Base-by-base conservation (phyloP, 2,113 vertebrate genomes). In the Corydoras maculifer region DNA sequence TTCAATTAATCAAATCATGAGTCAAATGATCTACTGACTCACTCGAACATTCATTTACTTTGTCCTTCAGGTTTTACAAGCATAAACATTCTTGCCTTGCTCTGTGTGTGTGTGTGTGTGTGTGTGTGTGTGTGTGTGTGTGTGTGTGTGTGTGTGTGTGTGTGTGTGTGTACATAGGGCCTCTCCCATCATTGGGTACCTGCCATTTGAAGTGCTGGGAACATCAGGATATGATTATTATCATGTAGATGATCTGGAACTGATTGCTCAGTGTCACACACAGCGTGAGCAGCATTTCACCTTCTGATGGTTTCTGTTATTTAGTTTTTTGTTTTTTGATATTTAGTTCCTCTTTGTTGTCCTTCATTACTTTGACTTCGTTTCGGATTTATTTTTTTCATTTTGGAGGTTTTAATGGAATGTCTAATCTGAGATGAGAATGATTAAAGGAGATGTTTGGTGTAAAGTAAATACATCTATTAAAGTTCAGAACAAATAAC, bases 171-270 rank as follows among this genome's bases (percentile, higher is more conserved):
- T 64, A 64, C 78, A 68, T 64, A 94, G 91, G 82, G 92, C 91
- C 65, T 90, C 91, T 8, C 91, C 93, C 53, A 93, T 94, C 77
- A 93, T 93, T 25, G 91, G 92, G 48, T 94, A 94, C 82, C 89
- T 97, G 81, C 92, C 91, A n/a, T 97, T 94, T 64, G 89, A 95
- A 82, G 92, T 94, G 75, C 88, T 94, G 73, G 93, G 93, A 73
- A 94, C 92, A 0, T 95, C 91, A 53, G 91, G 93, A 9, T 94
- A 95, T 62, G 92, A 93, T 88, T 97, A 94, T 83, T 94, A 94
- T 84, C 93, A 94, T 10, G 92, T 92, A 62, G 90, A 94, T 68
- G 91, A 95, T 85, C 85, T 94, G 82, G 92, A 93, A 85, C 88
- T 92, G 14, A 92, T 95, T 75, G 91, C 91, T 58, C 89, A 93